These are phyloP conservation scores for Drosophila fungiperda DNA, from an alignment of 2,888 invertebrate species.

Conservation along the genomic window DNA sequence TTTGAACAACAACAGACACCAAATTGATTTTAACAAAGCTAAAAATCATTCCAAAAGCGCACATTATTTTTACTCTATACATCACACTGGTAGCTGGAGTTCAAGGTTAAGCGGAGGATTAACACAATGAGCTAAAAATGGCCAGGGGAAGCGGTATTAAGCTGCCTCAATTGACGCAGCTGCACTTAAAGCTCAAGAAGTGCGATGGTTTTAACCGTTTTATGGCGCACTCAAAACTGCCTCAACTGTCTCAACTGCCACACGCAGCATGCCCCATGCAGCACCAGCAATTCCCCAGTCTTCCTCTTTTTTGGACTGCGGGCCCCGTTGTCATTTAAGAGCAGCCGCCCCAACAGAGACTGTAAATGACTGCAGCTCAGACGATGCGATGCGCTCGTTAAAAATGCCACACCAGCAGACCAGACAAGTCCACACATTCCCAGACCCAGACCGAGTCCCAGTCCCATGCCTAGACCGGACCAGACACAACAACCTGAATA, in stretches of 20 bases:
- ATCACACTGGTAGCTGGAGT: slow-evolving; percentile 25
- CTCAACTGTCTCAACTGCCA: slow-evolving; percentile 31
- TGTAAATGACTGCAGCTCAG: slow-evolving; percentile 62
- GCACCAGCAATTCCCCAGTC: slow-evolving; percentile 36
- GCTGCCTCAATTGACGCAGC: slow-evolving; percentile 38
- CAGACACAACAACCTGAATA: slow-evolving; percentile 38
- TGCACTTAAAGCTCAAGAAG: slow-evolving; percentile 48
- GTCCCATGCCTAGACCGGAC: slow-evolving; percentile 20
- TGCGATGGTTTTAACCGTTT: slow-evolving; percentile 60
- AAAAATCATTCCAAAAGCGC: background rate
- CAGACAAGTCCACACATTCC: slow-evolving; percentile 35
- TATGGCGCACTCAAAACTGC: slow-evolving; percentile 41
- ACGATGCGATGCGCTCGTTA: slow-evolving; percentile 57
- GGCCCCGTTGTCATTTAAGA: slow-evolving; percentile 57
- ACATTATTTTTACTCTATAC: background rate
- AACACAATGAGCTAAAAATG: slow-evolving; percentile 25
- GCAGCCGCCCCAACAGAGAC: slow-evolving; percentile 43
- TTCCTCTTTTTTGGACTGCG: slow-evolving; percentile 7
- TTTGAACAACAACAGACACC: background rate
- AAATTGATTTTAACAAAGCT: background rate
- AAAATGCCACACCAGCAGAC: slow-evolving; percentile 51
- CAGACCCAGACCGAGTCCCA: slow-evolving; percentile 17
- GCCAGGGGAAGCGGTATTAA: slow-evolving; percentile 20
- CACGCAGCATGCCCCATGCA: slow-evolving; percentile 27
- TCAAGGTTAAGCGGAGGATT: slow-evolving; percentile 58